Evolutionary conservation across 53 echinoderm and acorn worm genomes (phyloP).

Genomic region (Paelopatides confundens): DNA sequence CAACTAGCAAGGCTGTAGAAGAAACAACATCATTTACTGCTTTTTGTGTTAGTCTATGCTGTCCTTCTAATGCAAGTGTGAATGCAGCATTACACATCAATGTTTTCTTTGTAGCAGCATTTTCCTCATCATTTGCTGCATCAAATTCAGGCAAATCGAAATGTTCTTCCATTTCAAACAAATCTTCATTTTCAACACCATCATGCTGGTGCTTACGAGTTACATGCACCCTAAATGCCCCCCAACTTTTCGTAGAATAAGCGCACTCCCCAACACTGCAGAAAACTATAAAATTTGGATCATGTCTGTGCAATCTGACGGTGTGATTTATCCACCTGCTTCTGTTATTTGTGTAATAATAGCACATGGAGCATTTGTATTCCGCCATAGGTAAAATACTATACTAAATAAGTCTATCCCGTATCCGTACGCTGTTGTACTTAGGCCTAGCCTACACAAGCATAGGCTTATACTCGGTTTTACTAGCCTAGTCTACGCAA

Average conservation of each 20-base stretch:
- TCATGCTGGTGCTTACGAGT: conserved; percentile 29
- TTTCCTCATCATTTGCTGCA: neutral
- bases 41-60: conserved; percentile 53
- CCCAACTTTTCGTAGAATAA: conserved; percentile 60
- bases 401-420: no score
- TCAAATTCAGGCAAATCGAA: neutral
- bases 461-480: no score
- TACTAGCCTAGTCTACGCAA: no score
- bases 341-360: conserved; percentile 22
- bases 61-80: conserved; percentile 48
- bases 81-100: conserved; percentile 40
- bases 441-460: no score
- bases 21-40: conserved; percentile 47
- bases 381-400: neutral
- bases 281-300: conserved; percentile 55
- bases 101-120: neutral
- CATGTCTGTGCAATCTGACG: conserved; percentile 32
- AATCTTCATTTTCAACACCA: no score
- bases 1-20: conserved; percentile 48
- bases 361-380: conserved; percentile 62
- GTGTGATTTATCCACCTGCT: conserved; percentile 39
- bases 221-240: conserved; percentile 62
- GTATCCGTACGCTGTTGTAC: no score
- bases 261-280: conserved; percentile 52
- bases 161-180: conserved; percentile 3